phyloP scores from a whole-genome alignment of 2,113 vertebrate genomes.

The Oncorhynchus mykiss region DNA sequence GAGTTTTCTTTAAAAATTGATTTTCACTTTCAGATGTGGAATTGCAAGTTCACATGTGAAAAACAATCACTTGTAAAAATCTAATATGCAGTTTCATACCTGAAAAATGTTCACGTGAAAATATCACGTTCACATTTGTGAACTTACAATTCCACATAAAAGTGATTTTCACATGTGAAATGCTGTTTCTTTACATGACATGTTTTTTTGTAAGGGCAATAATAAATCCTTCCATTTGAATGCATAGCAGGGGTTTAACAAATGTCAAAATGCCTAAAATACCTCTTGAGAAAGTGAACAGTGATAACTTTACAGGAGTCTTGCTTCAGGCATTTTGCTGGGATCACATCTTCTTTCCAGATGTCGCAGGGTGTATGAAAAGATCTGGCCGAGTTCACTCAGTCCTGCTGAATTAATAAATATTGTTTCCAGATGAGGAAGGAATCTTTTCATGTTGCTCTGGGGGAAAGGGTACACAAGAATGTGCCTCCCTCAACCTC shows the following conservation, averaged over 20 bases:
- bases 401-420: not conserved
- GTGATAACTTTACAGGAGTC: not conserved
- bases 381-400: not conserved
- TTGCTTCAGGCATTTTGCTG: not conserved
- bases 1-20: no score
- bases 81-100: no score
- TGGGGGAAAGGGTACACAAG: not conserved
- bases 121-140: no score
- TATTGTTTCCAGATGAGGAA: not conserved
- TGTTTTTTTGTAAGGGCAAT: no score
- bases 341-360: not conserved
- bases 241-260: not conserved
- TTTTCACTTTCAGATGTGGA: no score
- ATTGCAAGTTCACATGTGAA: no score
- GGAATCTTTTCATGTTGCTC: not conserved
- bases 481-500: not conserved
- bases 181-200: no score
- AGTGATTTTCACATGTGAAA: no score
- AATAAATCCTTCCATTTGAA: not conserved
- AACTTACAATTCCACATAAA: no score
- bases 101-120: no score
- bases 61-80: no score
- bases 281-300: no score
- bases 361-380: not conserved
- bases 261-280: not conserved